phyloP scores from a whole-genome alignment of 2,113 vertebrate species.

The Hucho hucho region DNA sequence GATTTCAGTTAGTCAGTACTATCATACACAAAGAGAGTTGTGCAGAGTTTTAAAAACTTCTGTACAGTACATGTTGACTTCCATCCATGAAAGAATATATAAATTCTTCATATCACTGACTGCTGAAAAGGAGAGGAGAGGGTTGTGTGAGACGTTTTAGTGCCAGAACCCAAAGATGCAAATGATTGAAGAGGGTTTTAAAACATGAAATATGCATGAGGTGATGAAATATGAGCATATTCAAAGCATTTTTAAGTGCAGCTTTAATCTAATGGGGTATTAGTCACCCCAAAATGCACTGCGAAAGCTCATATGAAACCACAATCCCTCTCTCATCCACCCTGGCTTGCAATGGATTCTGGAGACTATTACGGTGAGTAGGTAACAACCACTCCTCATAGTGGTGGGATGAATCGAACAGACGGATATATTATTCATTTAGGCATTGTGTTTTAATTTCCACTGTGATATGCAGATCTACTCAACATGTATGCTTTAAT shows the following conservation, averaged over 20 bases:
- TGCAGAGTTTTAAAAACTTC: constrained; percentile 14
- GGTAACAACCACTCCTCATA: constrained; percentile 20
- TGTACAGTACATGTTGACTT: constrained; percentile 24
- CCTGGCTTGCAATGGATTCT: constrained; percentile 1
- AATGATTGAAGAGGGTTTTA: constrained; percentile 52
- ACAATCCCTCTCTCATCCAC: constrained; percentile 9
- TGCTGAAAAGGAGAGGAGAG: constrained; percentile 11
- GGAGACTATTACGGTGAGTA: constrained; percentile 20
- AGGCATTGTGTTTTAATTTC: constrained; percentile 33
- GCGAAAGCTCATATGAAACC: constrained; percentile 23
- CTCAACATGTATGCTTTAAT: constrained; percentile 31
- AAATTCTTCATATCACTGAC: constrained; percentile 46
- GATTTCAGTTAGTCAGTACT: background rate
- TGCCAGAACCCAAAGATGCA: constrained; percentile 36
- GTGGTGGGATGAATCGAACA: constrained; percentile 21
- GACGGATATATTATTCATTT: constrained; percentile 54
- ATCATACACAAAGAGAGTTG: constrained; percentile 2
- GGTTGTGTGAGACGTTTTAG: constrained; percentile 48
- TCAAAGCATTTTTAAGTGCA: constrained; percentile 50
- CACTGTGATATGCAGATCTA: constrained; percentile 36
- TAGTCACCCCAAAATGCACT: constrained; percentile 39
- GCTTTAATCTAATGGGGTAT: constrained; percentile 60
- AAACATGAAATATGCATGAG: constrained; percentile 65
- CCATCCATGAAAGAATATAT: constrained; percentile 34
- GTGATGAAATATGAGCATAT: constrained; percentile 62